Conservation (phyloP, 92 coral and sea anemone genomes). For the Hydrozoanthus gracilis region DNA sequence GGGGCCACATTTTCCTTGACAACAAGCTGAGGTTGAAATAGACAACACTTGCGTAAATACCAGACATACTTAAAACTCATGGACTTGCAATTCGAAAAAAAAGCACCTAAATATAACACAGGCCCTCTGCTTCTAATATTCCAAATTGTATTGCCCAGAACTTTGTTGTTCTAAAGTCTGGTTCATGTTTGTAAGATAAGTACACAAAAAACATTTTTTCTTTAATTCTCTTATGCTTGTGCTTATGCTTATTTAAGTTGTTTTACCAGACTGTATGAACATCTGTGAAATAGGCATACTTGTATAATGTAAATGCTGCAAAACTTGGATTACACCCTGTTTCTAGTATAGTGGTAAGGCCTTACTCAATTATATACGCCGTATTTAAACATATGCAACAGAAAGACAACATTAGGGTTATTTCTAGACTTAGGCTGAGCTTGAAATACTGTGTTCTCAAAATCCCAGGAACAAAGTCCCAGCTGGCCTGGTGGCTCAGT, state of each 20-base stretch:
- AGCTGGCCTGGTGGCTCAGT: too few species aligned
- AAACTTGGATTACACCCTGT: too few species aligned
- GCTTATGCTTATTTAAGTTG: not conserved
- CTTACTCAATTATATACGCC: too few species aligned
- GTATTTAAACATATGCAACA: too few species aligned
- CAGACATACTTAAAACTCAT: too few species aligned
- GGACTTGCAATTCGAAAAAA: too few species aligned
- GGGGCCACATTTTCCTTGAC: conserved; percentile 71
- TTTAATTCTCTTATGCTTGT: not conserved
- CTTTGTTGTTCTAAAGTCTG: not conserved
- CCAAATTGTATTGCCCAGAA: not conserved
- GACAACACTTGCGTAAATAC: not conserved
- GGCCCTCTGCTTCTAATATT: not conserved
- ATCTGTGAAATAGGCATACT: not conserved
- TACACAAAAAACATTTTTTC: not conserved
- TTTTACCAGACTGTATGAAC: not conserved
- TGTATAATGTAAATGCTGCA: too few species aligned
- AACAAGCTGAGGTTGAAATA: conserved; percentile 58
- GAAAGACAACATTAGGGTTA: too few species aligned
- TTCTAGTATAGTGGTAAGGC: too few species aligned
- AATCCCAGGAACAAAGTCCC: too few species aligned
- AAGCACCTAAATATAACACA: not conserved
- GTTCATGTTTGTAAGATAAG: not conserved
- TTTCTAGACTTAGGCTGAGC: too few species aligned
- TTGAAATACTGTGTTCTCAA: too few species aligned